A percentile compares a stretch with the other conserved stretches of the same genome.
Evolutionary conservation across 2,113 vertebrate genomes (phyloP).

Genomic region (Oxyruncus cristatus): DNA sequence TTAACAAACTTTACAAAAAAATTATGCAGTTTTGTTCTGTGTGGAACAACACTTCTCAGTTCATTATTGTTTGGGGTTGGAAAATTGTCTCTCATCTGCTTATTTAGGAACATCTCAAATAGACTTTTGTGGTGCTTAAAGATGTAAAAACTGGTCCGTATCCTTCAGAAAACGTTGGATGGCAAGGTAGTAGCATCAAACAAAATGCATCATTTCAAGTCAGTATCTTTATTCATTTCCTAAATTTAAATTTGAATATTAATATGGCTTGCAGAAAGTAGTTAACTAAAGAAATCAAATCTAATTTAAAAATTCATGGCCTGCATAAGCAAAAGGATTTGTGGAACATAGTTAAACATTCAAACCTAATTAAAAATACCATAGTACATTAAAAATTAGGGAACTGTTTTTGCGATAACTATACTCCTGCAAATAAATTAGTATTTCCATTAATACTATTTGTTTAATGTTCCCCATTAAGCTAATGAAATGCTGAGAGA

Average conservation of each 20-base stretch:
- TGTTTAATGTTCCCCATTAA: slow-evolving; percentile 25
- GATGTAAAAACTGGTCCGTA: not conserved
- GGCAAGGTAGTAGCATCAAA: not conserved
- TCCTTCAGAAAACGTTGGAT: not conserved
- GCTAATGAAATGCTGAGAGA: slow-evolving; percentile 22
- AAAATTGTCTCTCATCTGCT: not conserved
- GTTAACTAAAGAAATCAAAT: slow-evolving; percentile 44
- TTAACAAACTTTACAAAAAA: not conserved
- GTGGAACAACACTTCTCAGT: not conserved
- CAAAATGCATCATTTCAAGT: slow-evolving; percentile 38
- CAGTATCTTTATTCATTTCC: not conserved
- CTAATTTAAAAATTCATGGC: slow-evolving; percentile 57
- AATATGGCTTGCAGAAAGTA: slow-evolving; percentile 38
- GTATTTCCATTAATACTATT: slow-evolving; percentile 5
- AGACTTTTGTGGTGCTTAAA: not conserved
- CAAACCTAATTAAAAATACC: slow-evolving; percentile 40
- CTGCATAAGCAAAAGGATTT: slow-evolving; percentile 28
- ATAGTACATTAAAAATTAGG: slow-evolving; percentile 35
- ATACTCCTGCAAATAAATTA: slow-evolving; percentile 27
- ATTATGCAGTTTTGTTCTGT: not conserved
- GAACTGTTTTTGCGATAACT: slow-evolving; percentile 38
- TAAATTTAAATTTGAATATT: slow-evolving; percentile 10
- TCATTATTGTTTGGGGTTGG: not conserved
- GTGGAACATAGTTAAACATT: slow-evolving; percentile 2
- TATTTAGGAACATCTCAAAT: not conserved